Base-by-base conservation (phyloP, 2,113 vertebrate species). In the Myotis davidii region DNA sequence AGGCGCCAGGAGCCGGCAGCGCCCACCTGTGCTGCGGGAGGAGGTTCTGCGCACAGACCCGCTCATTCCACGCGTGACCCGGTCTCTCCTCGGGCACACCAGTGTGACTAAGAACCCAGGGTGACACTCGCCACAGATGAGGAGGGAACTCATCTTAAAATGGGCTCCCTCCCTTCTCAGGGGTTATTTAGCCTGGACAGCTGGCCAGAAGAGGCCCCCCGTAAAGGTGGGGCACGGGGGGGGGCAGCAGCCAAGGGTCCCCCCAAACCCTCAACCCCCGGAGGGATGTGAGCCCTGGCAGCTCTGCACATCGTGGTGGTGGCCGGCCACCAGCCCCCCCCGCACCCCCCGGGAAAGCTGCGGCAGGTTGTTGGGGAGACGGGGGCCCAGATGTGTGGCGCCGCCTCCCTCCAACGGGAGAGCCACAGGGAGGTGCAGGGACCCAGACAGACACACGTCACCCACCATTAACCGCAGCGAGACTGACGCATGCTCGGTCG, bases 321-420 rank as follows among this genome's bases (percentile, higher is more conserved):
- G 45, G 67, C 52, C 25, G 54, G 42, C 42, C 0, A 1, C 0
- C 1, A 50, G 85, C 91, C 50, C 90, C 76, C 84, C 81, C 87
- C 82, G n/a, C n/a, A n/a, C 85, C 88, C 56, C 50, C 77, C 25
- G 54, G 50, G 48, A 88, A 93, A 90, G 94, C 95, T 90, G 88
- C 6, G 23, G 77, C 88, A 95, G 90, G 90, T 88, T 88, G 61
- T 69, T 81, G 86, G 89, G 90, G 85, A 95, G 70, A 94, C n/a
- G 69, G 94, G 95, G 83, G 95, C 74, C 85, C 93, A 97, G 83
- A 77, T 85, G 94, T 96, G 92, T 65, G 91, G 76, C 76, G 93
- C 37, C 90, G 90, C 91, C 95, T 97, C 94, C 94, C 92, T 94
- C 81, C 97, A 96, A 82, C 85, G 96, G 59, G 95, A 90, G 88